Percentiles rank a stretch among this genome's conserved stretches.
Evolutionary conservation across 2,113 vertebrate genomes (phyloP).

Genomic region (Channa argus): DNA sequence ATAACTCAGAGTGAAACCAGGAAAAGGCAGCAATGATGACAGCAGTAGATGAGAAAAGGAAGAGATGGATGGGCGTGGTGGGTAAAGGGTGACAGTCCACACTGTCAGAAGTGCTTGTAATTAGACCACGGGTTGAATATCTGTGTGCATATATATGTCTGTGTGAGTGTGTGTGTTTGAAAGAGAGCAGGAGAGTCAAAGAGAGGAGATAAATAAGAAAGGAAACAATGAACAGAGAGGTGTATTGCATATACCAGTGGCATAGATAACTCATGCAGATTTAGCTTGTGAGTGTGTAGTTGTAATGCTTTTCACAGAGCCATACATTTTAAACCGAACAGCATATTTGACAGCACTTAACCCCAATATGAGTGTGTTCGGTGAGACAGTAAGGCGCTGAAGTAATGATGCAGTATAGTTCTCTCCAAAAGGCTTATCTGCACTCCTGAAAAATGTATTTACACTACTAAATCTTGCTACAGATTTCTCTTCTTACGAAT

Average conservation of each 20-base stretch:
- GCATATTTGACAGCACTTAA: constrained; percentile 41
- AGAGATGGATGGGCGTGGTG: constrained; percentile 26
- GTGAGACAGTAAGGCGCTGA: constrained; percentile 20
- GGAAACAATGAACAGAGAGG: background rate
- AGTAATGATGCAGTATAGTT: constrained; percentile 17
- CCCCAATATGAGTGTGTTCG: constrained; percentile 21
- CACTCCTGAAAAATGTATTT: constrained; percentile 48
- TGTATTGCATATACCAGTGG: constrained; percentile 8
- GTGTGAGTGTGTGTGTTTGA: background rate
- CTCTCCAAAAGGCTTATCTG: constrained; percentile 32
- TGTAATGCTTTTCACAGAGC: background rate
- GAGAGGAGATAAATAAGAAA: background rate
- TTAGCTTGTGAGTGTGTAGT: background rate
- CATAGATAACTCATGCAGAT: constrained; percentile 26
- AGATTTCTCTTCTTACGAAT: constrained; percentile 18
- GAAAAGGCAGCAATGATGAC: background rate
- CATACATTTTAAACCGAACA: background rate
- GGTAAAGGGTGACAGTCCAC: constrained; percentile 35
- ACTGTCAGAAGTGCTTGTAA: constrained; percentile 14
- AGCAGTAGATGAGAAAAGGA: constrained; percentile 22
- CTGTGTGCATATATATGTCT: background rate
- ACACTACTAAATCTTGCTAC: constrained; percentile 31
- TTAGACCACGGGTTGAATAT: constrained; percentile 2
- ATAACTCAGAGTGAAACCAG: constrained; percentile 18
- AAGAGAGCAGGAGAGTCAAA: background rate